phyloP scores from a whole-genome alignment of 2,797 vertebrate genomes.

The Ctenopoma multispine region DNA sequence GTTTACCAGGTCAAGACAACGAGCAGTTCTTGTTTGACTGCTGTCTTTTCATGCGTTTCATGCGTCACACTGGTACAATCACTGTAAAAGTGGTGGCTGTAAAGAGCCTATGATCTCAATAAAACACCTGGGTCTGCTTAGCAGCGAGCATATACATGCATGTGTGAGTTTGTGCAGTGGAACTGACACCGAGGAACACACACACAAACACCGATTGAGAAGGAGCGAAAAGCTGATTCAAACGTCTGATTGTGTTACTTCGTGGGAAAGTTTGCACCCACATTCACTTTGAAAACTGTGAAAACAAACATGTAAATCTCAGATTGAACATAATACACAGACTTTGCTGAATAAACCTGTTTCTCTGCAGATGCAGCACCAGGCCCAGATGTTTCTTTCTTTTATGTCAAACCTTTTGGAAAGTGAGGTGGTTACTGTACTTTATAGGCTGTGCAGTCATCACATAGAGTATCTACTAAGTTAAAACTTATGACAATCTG shows the following conservation, averaged over 20 bases:
- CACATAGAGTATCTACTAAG: conserved; percentile 13
- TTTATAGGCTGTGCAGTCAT: conserved; percentile 12
- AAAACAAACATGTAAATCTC: conserved; percentile 63
- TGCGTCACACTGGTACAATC: conserved; percentile 67
- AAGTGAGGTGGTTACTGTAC: conserved; percentile 6
- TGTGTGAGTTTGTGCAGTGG: conserved; percentile 8
- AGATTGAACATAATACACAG: conserved; percentile 51
- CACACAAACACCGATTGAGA: conserved; percentile 4
- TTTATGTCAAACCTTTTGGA: not conserved
- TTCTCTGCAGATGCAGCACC: conserved; percentile 23
- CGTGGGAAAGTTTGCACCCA: conserved; percentile 48
- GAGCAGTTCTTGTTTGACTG: conserved; percentile 47
- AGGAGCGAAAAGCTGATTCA: conserved; percentile 44
- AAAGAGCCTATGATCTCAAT: conserved; percentile 60
- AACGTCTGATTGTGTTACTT: conserved; percentile 50
- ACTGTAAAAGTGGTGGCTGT: conserved; percentile 60
- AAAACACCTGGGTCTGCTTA: conserved; percentile 73
- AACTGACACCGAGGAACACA: conserved; percentile 14
- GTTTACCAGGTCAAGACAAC: conserved; percentile 22
- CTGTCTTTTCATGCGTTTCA: conserved; percentile 52
- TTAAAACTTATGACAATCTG: conserved; percentile 14
- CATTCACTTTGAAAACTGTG: conserved; percentile 55
- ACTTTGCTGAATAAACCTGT: conserved; percentile 39
- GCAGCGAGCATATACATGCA: conserved; percentile 46
- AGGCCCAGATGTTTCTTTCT: conserved; percentile 38